Base-by-base conservation (phyloP, 1,140 invertebrate species). In the Sitophilus oryzae region DNA sequence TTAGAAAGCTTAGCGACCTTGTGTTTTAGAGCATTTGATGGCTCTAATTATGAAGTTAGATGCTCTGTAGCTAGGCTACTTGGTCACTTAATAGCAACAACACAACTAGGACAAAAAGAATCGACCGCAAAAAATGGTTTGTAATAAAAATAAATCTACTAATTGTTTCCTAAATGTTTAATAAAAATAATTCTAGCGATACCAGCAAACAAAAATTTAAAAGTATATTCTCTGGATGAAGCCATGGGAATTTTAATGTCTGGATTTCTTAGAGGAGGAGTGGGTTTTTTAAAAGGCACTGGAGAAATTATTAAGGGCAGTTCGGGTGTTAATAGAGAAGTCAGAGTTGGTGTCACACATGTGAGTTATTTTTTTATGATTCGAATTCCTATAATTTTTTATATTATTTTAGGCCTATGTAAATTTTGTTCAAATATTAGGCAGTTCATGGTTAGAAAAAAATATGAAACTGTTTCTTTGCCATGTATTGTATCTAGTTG, bases 231-330 rank as follows among this genome's bases (percentile, higher is more conserved):
- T 0, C 70, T 97, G 19, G 94, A 98, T 54, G 96, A 98, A 72
- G 89, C 91, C 0, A 74, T 98, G 36, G 87, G 85, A 62, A 82
- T 98, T 53, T 74, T 99, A 58, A 90, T 94, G 79, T 86, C 90
- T n/a, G 95, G 94, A 30, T 98, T 98, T 76, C 71, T 98, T 1
- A 78, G 91, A 60, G 96, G 95, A 1, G 94, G 94, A 15, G 89
- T 89, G 15, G 93, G 95, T 10, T 97, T 98, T 72, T 74, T 98
- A 2, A 98, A 97, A 74, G 91, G 91, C 11, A 89, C 89, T 41
- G 89, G 89, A 4, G 94, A 97, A 74, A 96, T 96, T 66, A 96
- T 96, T 57, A 97, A 97, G 76, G 94, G 94, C 2, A 89, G 85
- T 60, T 90, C 89, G 0, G 84, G 88, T 9, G 88, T 96, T 0